Conservation (phyloP, 2,797 vertebrate species). For the Lacerta bilineata region DNA sequence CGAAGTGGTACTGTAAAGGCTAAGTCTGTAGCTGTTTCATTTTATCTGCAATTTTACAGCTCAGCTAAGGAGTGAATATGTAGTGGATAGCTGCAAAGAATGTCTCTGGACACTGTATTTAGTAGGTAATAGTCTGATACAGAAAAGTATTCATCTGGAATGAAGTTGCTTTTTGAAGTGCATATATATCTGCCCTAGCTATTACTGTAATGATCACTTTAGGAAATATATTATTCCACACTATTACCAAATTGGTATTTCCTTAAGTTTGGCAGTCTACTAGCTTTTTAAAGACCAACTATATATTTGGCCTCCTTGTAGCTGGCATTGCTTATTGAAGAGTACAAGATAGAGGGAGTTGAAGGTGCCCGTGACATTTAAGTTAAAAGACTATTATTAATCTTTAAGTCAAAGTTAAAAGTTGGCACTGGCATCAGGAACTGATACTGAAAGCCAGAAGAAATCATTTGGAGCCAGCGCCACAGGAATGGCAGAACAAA, state of each 20-base stretch:
- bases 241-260: neutral
- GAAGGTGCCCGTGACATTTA: fast-evolving
- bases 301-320: neutral
- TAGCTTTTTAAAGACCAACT: fast-evolving
- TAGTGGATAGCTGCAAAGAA: neutral
- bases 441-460: neutral
- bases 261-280: neutral
- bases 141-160: neutral
- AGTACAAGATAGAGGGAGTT: neutral
- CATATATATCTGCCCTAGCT: neutral
- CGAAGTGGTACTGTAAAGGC: neutral
- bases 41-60: neutral
- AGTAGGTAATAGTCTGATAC: no score
- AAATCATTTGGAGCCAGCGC: slow-evolving; percentile 8
- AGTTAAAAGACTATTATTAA: slow-evolving; percentile 18
- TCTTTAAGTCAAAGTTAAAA: slow-evolving; percentile 39
- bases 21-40: neutral
- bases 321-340: neutral
- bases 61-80: neutral
- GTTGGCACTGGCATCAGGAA: fast-evolving
- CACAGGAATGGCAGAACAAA: neutral
- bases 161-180: neutral
- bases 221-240: neutral
- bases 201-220: no score
- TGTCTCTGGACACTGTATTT: neutral